Percentiles rank a stretch among this genome's conserved stretches.
Conservation (phyloP, 2,888 invertebrate species). For the Mesorhabditis belari region DNA sequence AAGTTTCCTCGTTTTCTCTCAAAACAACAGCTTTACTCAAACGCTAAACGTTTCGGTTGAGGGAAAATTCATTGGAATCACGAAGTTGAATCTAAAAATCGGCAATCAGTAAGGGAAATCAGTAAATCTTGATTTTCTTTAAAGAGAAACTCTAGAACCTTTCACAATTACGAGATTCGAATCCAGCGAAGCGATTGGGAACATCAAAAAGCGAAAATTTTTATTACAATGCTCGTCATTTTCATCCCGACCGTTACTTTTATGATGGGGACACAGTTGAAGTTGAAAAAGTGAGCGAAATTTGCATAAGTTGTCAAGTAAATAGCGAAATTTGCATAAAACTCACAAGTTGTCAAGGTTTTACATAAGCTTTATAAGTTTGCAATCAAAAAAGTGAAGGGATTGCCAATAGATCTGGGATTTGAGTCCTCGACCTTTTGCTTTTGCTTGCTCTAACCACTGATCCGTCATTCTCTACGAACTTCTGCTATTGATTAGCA, state of each 20-base stretch:
- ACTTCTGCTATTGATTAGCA: no score
- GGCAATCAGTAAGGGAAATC: no score
- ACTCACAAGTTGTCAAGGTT: no score
- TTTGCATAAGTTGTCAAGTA: not conserved
- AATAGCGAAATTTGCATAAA: no score
- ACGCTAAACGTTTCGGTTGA: not conserved
- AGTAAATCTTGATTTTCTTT: no score
- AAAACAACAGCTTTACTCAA: not conserved
- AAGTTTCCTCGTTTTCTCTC: not conserved
- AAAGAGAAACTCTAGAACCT: no score
- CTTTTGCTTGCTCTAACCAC: no score
- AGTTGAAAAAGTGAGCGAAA: constrained; percentile 37
- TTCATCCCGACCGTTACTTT: constrained; percentile 54
- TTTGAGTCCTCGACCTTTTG: no score
- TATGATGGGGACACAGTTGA: constrained; percentile 58
- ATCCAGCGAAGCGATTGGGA: not conserved
- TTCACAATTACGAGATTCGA: not conserved
- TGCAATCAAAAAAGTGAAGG: no score
- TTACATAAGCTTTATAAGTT: no score
- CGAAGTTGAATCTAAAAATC: not conserved
- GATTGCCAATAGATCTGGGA: no score
- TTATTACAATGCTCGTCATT: constrained; percentile 52
- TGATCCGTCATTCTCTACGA: no score
- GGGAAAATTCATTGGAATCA: not conserved
- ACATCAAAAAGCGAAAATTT: constrained; percentile 24